Evolutionary conservation across 2,797 vertebrate species (phyloP), one percentile per base, ranked within the genome.

Genomic region (Eidolon dupreanum): DNA sequence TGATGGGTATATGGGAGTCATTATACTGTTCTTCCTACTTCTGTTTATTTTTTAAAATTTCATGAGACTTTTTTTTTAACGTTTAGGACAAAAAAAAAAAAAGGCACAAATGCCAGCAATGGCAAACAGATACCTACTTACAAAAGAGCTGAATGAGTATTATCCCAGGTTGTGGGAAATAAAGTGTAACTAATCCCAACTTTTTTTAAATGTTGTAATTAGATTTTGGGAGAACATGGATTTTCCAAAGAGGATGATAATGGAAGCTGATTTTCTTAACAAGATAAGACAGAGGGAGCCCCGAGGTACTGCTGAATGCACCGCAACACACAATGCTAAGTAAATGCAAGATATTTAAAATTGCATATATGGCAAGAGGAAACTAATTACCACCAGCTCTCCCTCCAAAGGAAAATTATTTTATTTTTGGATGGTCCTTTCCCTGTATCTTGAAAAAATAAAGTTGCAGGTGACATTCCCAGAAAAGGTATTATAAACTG

Each of bases 11-110:
- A 20, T 15, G 38, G 26, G 22, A 9, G 8, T 83, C 82, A 41
- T 5, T 28, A n/a, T 7, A 51, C 85, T 71, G 7, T 38, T 61
- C 33, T 38, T 83, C 51, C 19, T 81, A 61, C 24, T 55, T 38
- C 41, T 74, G 51, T n/a, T 7, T 31, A 16, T 5, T 65, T 31
- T 65, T 65, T 41, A 24, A 17, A 15, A 73, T 74, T 90, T 61
- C 81, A 74, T 68, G 66, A 81, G 49, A 57, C 28, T 36, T 79
- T 84, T 33, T 33, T 51, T 36, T 65, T 28, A 74, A 55, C 4
- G 43, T 73, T 95, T 33, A 53, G 33, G 41, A 75, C 38, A 86
- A 86, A 89, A 94, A 41, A 41, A 41, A 77, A 41, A 93, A 92
- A 77, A 19, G 41, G 31, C 33, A 92, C 33, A 61, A 95, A 92